Evolutionary conservation across 1,140 invertebrate genomes (phyloP), one percentile per base, ranked within the genome.

Genomic region (Orius laevigatus): DNA sequence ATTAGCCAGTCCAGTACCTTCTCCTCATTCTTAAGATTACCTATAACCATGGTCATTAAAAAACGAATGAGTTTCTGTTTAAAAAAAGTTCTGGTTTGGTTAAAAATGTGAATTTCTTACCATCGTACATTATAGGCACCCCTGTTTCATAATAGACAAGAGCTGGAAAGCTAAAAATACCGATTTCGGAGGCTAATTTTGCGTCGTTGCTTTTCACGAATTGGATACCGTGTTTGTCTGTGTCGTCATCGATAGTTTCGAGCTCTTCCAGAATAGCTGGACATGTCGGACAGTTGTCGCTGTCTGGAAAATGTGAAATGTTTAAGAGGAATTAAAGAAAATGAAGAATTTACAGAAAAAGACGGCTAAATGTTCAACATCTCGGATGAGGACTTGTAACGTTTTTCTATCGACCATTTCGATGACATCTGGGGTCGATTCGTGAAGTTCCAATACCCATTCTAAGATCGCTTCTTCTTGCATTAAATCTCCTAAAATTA

Each of bases 1-100:
- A 89, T 73, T 72, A 90, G 80, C 86, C 86, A 92, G 73, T 86
- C 81, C 72, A 93, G 79, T 70, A 93, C 88, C 74, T 84, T 84
- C 66, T 89, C 82, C 77, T 92, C 89, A 63, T 92, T 84, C 72
- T 80, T 85, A 72, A 93, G 80, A 76, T 93, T 84, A 72, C 88
- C 88, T 91, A 76, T 80, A 81, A 76, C 70, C 61, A 25, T 25
- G 25, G 8, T 8, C 25, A 25, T 52, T 42, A 39, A 46, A 42
- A 19, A 39, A 38, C 34, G 31, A 52, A 50, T 12, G 31, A 46
- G 19, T 12, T 15, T 19, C 20, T 36, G 20, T 18, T 32, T 44
- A n/a, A 39, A 48, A 20, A 15, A 40, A 20, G 14, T 31, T 46
- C 50, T 38, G 36, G n/a, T 38, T 38, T 12, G 3, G 15, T 47